Evolutionary conservation across 2,888 invertebrate species (phyloP).

Genomic region (Drosophila limbata): DNA sequence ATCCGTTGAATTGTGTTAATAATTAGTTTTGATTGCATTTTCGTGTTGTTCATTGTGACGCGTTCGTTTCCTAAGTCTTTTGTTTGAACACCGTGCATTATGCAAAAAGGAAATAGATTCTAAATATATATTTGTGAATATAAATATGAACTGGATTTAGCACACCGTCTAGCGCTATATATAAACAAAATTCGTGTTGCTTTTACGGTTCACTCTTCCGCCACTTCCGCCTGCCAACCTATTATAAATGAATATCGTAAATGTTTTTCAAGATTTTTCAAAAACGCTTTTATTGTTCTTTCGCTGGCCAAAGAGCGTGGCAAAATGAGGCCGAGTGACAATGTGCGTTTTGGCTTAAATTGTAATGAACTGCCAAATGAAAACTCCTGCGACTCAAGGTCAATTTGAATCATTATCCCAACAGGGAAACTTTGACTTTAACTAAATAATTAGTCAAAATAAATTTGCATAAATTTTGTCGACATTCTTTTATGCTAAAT

Average conservation of each 20-base stretch:
- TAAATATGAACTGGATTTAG: conserved; percentile 66
- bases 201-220: conserved; percentile 53
- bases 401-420: conserved; percentile 36
- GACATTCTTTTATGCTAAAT: conserved; percentile 48
- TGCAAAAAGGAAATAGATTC: conserved; percentile 62
- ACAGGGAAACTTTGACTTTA: conserved; percentile 2
- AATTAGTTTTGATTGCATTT: conserved; percentile 21
- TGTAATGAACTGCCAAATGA: conserved; percentile 2
- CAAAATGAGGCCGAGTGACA: conserved; percentile 9
- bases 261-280: conserved; percentile 12
- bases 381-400: conserved; percentile 40
- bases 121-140: conserved; percentile 33
- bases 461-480: conserved; percentile 27
- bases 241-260: conserved; percentile 36
- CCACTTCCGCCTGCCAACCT: conserved; percentile 63
- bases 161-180: conserved; percentile 47
- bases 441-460: conserved; percentile 12
- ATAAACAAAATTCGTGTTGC: conserved; percentile 33
- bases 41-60: conserved; percentile 30
- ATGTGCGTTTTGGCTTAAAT: neutral
- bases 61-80: conserved; percentile 77
- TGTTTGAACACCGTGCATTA: conserved; percentile 56
- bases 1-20: neutral
- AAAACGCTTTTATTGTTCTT: conserved; percentile 4
- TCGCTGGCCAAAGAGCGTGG: conserved; percentile 23